Evolutionary conservation across 2,113 vertebrate genomes (phyloP).

Genomic region (Eolophus roseicapilla): DNA sequence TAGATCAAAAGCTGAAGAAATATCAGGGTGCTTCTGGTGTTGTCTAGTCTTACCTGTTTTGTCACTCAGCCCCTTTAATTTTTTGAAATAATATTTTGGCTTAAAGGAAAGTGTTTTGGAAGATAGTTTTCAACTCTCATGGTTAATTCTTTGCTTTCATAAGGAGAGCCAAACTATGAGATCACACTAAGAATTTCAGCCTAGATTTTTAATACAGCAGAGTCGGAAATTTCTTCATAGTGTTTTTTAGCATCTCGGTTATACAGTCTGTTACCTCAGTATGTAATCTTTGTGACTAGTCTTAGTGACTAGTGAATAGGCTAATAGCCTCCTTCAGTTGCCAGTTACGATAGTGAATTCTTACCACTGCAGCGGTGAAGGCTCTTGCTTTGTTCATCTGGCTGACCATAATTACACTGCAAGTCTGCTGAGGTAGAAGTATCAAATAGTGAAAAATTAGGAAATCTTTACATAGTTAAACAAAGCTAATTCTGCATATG

Average conservation of each 20-base stretch:
- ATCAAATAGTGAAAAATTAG: not conserved
- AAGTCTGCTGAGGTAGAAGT: not conserved
- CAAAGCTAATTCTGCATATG: not conserved
- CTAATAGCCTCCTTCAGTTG: not conserved
- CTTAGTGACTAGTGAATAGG: not conserved
- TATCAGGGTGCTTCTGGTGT: not conserved
- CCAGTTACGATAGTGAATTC: not conserved
- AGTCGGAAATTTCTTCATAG: not conserved
- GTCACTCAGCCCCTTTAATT: not conserved
- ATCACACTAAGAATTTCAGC: not conserved
- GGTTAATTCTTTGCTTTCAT: not conserved
- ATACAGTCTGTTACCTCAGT: not conserved
- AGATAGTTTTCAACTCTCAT: not conserved
- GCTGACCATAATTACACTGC: not conserved
- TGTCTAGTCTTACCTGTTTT: not conserved
- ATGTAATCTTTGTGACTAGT: not conserved
- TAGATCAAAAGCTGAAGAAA: not conserved
- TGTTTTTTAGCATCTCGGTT: not conserved
- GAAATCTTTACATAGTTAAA: not conserved
- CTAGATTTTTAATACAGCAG: not conserved
- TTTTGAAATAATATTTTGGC: not conserved
- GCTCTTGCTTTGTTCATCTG: not conserved
- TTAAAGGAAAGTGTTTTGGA: not conserved
- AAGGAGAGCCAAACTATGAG: not conserved
- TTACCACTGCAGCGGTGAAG: not conserved